These are phyloP conservation scores for Clupea harengus DNA, from an alignment of 2,113 vertebrate genomes.

Conservation along the genomic window DNA sequence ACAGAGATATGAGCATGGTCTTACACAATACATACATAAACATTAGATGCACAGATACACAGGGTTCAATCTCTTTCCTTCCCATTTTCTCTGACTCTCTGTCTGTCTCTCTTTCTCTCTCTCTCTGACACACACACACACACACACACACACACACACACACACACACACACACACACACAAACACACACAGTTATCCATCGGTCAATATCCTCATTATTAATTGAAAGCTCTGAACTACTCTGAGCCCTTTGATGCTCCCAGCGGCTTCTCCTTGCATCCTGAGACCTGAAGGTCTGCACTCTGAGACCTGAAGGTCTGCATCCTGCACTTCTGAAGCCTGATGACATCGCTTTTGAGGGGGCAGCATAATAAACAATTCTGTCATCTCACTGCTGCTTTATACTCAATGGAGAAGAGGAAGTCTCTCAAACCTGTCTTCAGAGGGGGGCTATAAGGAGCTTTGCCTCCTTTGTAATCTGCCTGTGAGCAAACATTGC, in stretches of 20 bases:
- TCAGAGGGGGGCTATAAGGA: neutral
- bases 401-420: neutral
- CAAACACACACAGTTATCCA: constrained; percentile 42
- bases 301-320: neutral
- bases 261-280: neutral
- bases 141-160: constrained; percentile 24
- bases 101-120: neutral
- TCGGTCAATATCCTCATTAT: constrained; percentile 68
- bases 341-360: neutral
- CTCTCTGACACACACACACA: neutral
- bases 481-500: constrained; percentile 52
- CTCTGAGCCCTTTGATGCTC: constrained; percentile 62
- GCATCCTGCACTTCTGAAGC: neutral
- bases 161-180: constrained; percentile 38
- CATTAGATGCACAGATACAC: neutral
- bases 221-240: constrained; percentile 62
- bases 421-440: neutral
- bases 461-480: neutral
- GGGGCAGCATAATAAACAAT: neutral
- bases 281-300: neutral
- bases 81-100: neutral
- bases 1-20: neutral
- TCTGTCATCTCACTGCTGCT: neutral
- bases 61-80: neutral
- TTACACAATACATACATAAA: neutral